Evolutionary conservation across 2,113 vertebrate genomes (phyloP).

Genomic region (Nansenia antarctica): DNA sequence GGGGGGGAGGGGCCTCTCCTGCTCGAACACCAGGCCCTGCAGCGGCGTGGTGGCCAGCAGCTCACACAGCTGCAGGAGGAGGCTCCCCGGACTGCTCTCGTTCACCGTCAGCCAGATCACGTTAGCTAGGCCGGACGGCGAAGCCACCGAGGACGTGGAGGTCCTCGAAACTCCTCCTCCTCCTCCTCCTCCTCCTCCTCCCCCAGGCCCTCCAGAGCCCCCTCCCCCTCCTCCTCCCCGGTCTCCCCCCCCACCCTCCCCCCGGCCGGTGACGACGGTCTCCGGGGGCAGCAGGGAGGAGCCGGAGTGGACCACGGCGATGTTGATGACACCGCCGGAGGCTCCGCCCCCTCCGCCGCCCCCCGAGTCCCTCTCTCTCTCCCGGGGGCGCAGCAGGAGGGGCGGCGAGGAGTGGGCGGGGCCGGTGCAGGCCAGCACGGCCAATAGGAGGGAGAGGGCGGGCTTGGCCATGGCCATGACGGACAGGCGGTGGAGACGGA

Average conservation of each 20-base stretch:
- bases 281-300: slow-evolving; percentile 82
- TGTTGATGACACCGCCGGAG: slow-evolving; percentile 77
- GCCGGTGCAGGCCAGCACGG: slow-evolving; percentile 81
- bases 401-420: slow-evolving; percentile 77
- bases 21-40: slow-evolving; percentile 93
- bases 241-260: slow-evolving; percentile 48
- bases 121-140: slow-evolving; percentile 82
- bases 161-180: slow-evolving; percentile 46
- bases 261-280: slow-evolving; percentile 69
- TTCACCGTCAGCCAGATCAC: slow-evolving; percentile 88
- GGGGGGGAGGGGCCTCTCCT: slow-evolving; percentile 79
- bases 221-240: slow-evolving; percentile 65
- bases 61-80: slow-evolving; percentile 91
- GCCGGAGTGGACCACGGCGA: slow-evolving; percentile 81
- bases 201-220: slow-evolving; percentile 19
- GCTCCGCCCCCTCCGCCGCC: too few relatives aligned
- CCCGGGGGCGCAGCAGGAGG: slow-evolving; percentile 78
- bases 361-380: slow-evolving; percentile 82
- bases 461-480: slow-evolving; percentile 79
- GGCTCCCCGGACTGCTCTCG: slow-evolving; percentile 89
- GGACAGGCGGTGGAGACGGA: slow-evolving; percentile 16
- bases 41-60: slow-evolving; percentile 89
- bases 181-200: not conserved
- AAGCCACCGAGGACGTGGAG: slow-evolving; percentile 64
- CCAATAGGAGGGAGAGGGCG: slow-evolving; percentile 77